phyloP scores from a whole-genome alignment of 1,140 invertebrate genomes.

The Berghia stephanieae region DNA sequence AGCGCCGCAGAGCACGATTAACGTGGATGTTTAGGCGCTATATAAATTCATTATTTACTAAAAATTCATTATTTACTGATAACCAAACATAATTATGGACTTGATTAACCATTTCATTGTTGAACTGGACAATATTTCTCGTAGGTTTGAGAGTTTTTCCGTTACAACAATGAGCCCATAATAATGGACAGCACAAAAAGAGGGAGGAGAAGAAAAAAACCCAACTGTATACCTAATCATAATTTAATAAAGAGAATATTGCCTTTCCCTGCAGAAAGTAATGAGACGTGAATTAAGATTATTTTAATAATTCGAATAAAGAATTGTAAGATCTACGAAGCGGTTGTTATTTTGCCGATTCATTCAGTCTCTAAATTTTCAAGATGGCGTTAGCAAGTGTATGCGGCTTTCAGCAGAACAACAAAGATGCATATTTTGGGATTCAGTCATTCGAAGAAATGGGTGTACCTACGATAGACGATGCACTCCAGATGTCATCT shows the following conservation, averaged over 20 bases:
- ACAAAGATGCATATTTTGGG: conserved; percentile 37
- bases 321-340: neutral
- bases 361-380: neutral
- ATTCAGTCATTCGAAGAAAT: conserved; percentile 29
- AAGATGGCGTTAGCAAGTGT: conserved; percentile 63
- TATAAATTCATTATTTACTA: no score
- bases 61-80: no score
- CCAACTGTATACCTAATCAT: no score
- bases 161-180: no score
- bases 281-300: neutral
- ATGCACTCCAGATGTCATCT: conserved; percentile 43
- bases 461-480: conserved; percentile 36
- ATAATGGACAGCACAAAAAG: no score
- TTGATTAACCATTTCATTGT: no score
- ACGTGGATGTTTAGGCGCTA: no score
- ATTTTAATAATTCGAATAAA: neutral
- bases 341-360: neutral
- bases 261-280: neutral
- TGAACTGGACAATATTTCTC: no score
- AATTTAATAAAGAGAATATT: neutral
- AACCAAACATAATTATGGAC: no score
- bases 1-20: no score
- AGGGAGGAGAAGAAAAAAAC: no score
- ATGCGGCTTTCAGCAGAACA: conserved; percentile 45
- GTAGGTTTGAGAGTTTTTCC: no score